A percentile compares a stretch with the other conserved stretches of the same genome.
Conservation (phyloP, 2,888 invertebrate genomes). For the Tinea semifulvella region DNA sequence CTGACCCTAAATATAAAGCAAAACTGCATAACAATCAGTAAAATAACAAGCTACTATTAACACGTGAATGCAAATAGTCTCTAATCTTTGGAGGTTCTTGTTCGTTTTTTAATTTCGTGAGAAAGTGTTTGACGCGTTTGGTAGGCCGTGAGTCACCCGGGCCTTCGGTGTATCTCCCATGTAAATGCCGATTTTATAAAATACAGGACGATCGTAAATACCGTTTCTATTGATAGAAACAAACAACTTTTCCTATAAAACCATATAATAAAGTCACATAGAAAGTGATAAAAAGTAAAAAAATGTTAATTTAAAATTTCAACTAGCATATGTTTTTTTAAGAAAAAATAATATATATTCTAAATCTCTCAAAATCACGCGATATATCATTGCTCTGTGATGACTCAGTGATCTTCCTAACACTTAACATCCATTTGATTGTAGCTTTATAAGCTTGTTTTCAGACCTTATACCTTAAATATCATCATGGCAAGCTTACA, state of each 20-base stretch:
- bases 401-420: no score
- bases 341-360: no score
- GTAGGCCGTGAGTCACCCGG: neutral
- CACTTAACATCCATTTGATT: no score
- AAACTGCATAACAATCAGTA: neutral
- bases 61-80: conserved; percentile 2
- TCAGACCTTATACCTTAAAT: no score
- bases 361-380: no score
- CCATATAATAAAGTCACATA: conserved; percentile 2
- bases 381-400: no score
- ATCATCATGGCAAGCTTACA: no score
- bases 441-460: no score
- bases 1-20: no score
- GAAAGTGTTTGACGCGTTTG: conserved; percentile 7
- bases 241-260: neutral
- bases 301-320: no score
- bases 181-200: conserved; percentile 3
- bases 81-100: conserved; percentile 4
- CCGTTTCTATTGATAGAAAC: neutral
- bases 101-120: conserved; percentile 10
- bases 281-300: no score
- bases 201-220: conserved; percentile 1
- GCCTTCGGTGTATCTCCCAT: neutral
- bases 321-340: no score
- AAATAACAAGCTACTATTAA: conserved; percentile 9